These are phyloP conservation scores for Bothrops jararaca DNA, from an alignment of 2,113 vertebrate genomes.

Conservation along the genomic window DNA sequence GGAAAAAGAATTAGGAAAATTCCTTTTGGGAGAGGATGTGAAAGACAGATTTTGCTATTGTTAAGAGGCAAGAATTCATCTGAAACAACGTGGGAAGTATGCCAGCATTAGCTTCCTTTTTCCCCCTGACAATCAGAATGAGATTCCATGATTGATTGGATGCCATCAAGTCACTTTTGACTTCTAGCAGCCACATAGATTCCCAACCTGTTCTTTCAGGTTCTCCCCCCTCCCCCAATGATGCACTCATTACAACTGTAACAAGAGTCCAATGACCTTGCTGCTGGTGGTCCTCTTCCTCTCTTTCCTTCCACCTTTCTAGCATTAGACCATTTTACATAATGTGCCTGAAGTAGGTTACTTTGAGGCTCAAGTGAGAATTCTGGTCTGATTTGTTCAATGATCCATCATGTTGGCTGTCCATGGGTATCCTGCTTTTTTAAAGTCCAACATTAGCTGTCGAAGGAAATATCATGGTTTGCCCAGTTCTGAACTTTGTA, in stretches of 20 bases:
- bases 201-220: neutral
- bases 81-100: neutral
- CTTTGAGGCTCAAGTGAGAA: neutral
- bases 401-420: neutral
- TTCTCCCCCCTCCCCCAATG: accelerated
- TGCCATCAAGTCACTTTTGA: neutral
- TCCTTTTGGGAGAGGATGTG: too few species aligned
- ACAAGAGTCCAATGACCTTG: neutral
- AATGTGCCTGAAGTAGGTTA: neutral
- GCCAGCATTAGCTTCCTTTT: neutral
- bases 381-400: neutral
- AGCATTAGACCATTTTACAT: neutral
- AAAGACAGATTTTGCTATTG: neutral
- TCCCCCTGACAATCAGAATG: neutral
- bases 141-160: neutral
- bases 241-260: neutral
- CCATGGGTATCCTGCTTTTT: neutral
- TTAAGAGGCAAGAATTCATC: neutral
- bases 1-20: neutral
- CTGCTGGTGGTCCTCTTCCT: neutral
- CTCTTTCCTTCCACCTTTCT: neutral
- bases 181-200: neutral
- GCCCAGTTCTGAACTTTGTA: neutral
- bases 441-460: neutral
- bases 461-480: neutral